phyloP scores from a whole-genome alignment of 2,113 vertebrate genomes.

The Rattus norvegicus region DNA sequence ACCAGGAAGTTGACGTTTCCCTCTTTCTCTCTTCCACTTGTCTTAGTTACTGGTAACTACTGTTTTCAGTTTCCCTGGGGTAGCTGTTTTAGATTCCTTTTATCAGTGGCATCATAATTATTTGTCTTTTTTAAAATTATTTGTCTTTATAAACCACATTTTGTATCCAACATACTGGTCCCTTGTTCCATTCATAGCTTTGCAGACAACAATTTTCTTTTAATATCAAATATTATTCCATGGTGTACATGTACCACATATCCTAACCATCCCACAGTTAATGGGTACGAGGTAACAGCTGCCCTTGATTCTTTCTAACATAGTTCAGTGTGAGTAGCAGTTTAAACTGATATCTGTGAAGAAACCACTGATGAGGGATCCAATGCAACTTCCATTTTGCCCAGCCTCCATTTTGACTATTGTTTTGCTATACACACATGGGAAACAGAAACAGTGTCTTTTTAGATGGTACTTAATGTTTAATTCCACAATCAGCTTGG shows the following conservation, averaged over 20 bases:
- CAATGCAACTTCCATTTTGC: background rate
- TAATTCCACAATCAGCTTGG: background rate
- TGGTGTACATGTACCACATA: background rate
- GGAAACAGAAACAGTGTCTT: background rate
- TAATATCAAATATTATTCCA: background rate
- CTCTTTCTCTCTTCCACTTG: background rate
- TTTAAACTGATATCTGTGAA: background rate
- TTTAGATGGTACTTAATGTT: background rate
- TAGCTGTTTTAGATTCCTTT: background rate
- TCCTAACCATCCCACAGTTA: background rate
- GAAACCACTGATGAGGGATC: background rate
- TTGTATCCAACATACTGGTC: background rate
- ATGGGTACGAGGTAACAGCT: background rate
- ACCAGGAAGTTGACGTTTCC: background rate
- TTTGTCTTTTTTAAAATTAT: background rate
- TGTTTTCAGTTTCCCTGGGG: background rate
- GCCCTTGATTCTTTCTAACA: background rate
- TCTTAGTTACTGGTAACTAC: background rate
- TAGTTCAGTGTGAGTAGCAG: background rate
- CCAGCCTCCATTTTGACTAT: background rate
- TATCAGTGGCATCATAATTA: too few species aligned
- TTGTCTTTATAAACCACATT: background rate
- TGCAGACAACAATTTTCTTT: background rate
- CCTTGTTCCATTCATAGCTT: background rate
- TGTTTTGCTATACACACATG: background rate